Evolutionary conservation across 2,113 vertebrate species (phyloP), one percentile per base, ranked within the genome.

Genomic region (Syngnathus scovelli): DNA sequence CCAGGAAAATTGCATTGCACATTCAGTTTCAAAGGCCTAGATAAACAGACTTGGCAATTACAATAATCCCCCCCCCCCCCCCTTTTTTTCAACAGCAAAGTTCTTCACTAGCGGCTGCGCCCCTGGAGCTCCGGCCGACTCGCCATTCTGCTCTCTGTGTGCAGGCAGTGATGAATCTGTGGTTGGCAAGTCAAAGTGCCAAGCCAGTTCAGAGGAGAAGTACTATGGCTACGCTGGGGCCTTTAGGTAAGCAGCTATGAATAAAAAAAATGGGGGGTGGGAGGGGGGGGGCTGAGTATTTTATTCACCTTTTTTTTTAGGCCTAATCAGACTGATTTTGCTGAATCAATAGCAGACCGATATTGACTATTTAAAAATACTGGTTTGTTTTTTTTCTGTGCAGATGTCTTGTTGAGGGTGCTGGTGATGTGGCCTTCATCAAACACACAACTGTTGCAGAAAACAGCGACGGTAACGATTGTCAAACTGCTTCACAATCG

Each of bases 351-450:
- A 27, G 27, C 2, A 2, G 27, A 27, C 1, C 27, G 27, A 27
- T 27, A 27, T 27, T 27, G 27, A 27, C 27, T 27, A 27, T 27
- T 27, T 27, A 33, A 33, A 33, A 33, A 3, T 33, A 33, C 27
- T 33, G 2, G 27, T 33, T 33, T 33, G 0, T 33, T 33, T 27
- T 27, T 33, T 0, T 33, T 33, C 2, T 27, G 3, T 33, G 27
- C 27, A 98, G 95, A 86, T 98, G 96, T 77, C 85, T 98, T 65
- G 92, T 85, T 0, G 93, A 95, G 36, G 69, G 1, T 7, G 89
- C 84, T 6, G 95, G 93, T 6, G 92, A 97, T 0, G 94, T 98
- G 74, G 94, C 94, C 68, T 98, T 98, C 67, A 78, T 96, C 60
- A 96, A 95, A 79, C 94, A 98, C 78, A 86, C 87, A 51, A 94